Evolutionary conservation across 2,113 vertebrate species (phyloP).

Genomic region (Boulengeromyrus knoepffleri): DNA sequence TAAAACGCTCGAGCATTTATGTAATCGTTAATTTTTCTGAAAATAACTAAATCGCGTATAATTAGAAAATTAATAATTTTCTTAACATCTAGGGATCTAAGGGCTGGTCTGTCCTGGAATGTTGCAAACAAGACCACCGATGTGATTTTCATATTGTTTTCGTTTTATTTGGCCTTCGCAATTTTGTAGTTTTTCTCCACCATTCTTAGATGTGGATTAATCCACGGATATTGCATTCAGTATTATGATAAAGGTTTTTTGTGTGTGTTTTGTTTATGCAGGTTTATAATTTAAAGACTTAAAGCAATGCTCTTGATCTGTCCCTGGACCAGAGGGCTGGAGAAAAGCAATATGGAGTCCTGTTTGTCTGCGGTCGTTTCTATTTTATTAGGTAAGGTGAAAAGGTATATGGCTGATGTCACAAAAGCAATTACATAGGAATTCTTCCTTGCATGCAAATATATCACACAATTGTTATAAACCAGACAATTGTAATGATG

Average conservation of each 20-base stretch:
- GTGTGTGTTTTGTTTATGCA: background rate
- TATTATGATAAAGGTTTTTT: background rate
- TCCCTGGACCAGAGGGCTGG: background rate
- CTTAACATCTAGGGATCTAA: background rate
- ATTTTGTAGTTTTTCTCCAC: background rate
- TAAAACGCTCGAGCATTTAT: background rate
- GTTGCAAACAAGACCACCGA: background rate
- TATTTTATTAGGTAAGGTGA: slow-evolving; percentile 42
- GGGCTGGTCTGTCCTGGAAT: background rate
- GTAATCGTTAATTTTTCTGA: background rate
- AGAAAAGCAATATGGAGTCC: slow-evolving; percentile 44
- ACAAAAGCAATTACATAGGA: background rate
- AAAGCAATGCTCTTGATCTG: background rate
- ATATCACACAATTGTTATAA: background rate
- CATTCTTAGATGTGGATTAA: background rate
- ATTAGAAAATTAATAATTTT: background rate
- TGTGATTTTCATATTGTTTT: background rate
- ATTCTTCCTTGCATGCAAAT: background rate
- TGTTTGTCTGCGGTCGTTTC: slow-evolving; percentile 39
- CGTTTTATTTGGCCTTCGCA: background rate
- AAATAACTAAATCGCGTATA: background rate
- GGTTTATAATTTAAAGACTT: background rate
- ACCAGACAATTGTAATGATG: background rate
- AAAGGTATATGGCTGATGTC: background rate
- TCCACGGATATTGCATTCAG: background rate